Base-by-base conservation (phyloP, 2,113 vertebrate genomes). In the Gadus chalcogrammus region DNA sequence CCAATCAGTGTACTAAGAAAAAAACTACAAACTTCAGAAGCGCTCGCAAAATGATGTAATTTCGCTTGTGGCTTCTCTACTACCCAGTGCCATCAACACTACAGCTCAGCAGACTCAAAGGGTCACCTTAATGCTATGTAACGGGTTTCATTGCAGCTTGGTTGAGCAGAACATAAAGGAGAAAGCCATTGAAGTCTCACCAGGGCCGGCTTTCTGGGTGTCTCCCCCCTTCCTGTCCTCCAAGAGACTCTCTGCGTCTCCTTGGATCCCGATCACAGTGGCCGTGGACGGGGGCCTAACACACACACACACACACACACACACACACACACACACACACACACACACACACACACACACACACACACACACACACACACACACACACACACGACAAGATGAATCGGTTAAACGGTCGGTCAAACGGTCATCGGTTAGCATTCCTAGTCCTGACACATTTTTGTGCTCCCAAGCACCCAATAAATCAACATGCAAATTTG, bases 201-300 rank as follows among this genome's bases (percentile, higher is more conserved):
- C 93, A 75, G 94, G 91, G 70, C 91, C 94, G 63, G 90, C 85
- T 89, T 94, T 94, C 74, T 95, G 90, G 0, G 93, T 93, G 84
- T 98, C 95, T 74, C 95, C 93, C 20, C 96, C 96, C 75, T 90
- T 95, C 74, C 96, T 92, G 67, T 96, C 95, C 87, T 97, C 95
- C 65, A 96, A 91, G 70, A 98, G 86, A 67, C 89, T 92, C 70
- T 98, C 95, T 24, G 91, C 85, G 77, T 99, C 96, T 62, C 95
- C 92, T 82, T 95, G 93, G 82, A 96, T 88, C 18, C 94, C 92
- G 61, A 98, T 91, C 62, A 95, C 95, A 69, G 86, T 98, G 59
- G 93, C 95, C 1, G 96, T 99, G 64, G 96, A 99, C 31, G 97
- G 95, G 79, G 97, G 94, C 73, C 97, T 99, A 86, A 59, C 56